phyloP scores from a whole-genome alignment of 2,888 invertebrate species.

The Ethmia dodecea region DNA sequence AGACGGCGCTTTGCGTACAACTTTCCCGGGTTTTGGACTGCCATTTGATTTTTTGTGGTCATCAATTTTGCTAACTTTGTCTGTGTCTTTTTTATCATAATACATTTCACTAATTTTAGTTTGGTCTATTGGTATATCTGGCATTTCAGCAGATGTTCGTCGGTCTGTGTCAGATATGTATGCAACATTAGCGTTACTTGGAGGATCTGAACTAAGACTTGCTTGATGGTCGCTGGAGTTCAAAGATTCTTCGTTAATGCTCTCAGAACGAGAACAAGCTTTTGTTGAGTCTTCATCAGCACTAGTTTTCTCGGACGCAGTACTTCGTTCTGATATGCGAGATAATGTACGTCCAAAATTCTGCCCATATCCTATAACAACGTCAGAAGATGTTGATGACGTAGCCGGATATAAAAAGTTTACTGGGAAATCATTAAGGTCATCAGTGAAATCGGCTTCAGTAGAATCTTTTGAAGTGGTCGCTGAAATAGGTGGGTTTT shows the following conservation, averaged over 20 bases:
- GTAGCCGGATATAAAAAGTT: slow-evolving; percentile 85
- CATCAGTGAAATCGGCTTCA: slow-evolving; percentile 85
- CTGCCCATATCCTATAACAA: slow-evolving; percentile 83
- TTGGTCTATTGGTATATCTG: slow-evolving; percentile 88
- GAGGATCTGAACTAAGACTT: slow-evolving; percentile 90
- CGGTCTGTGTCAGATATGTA: slow-evolving; percentile 88
- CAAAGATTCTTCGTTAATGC: slow-evolving; percentile 89
- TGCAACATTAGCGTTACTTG: slow-evolving; percentile 84
- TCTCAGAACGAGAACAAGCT: slow-evolving; percentile 89
- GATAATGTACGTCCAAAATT: slow-evolving; percentile 89
- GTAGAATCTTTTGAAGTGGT: slow-evolving; percentile 74
- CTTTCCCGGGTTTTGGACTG: slow-evolving; percentile 42
- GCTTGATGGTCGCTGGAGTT: slow-evolving; percentile 91
- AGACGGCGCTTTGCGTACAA: slow-evolving; percentile 49
- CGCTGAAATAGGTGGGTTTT: slow-evolving; percentile 65
- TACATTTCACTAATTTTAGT: slow-evolving; percentile 78
- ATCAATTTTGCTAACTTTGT: slow-evolving; percentile 20
- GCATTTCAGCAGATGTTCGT: slow-evolving; percentile 90
- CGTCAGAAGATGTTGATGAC: slow-evolving; percentile 79
- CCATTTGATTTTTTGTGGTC: slow-evolving; percentile 43
- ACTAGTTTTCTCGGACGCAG: slow-evolving; percentile 92
- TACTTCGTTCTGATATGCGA: slow-evolving; percentile 91
- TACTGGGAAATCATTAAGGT: slow-evolving; percentile 85
- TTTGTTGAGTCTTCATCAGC: slow-evolving; percentile 92
- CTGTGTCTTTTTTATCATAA: slow-evolving; percentile 68